Conservation (phyloP, 2,888 invertebrate species). For the Automeris io region DNA sequence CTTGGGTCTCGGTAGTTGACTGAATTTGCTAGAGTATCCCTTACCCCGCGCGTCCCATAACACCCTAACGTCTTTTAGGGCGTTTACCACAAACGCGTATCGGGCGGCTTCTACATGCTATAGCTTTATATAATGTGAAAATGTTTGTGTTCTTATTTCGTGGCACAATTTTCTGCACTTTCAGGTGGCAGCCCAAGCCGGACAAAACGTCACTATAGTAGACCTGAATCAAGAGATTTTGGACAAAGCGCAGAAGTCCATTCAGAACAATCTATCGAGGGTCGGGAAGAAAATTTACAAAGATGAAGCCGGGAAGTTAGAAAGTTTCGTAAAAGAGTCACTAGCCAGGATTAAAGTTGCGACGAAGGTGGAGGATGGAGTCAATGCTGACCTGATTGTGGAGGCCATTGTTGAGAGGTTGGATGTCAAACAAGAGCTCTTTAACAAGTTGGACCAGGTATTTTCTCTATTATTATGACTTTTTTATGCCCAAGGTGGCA, state of each 20-base stretch:
- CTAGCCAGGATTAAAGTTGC: slow-evolving; percentile 67
- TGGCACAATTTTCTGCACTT: too few species aligned
- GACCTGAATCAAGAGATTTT: slow-evolving; percentile 85
- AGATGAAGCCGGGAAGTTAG: slow-evolving; percentile 79
- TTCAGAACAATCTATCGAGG: slow-evolving; percentile 82
- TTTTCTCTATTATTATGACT: too few species aligned
- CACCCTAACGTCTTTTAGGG: too few species aligned
- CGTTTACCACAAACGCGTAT: too few species aligned
- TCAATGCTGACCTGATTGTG: slow-evolving; percentile 83
- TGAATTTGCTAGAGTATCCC: too few species aligned
- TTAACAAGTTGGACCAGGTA: slow-evolving; percentile 83
- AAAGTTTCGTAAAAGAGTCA: slow-evolving; percentile 81
- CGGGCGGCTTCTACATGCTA: too few species aligned
- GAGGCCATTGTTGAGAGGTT: slow-evolving; percentile 94
- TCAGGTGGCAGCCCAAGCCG: slow-evolving; percentile 90
- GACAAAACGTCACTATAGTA: slow-evolving; percentile 88
- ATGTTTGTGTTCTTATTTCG: too few species aligned
- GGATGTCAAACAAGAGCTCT: slow-evolving; percentile 85
- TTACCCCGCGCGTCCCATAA: too few species aligned
- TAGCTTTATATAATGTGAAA: too few species aligned
- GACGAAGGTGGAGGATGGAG: slow-evolving; percentile 79
- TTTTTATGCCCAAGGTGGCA: too few species aligned
- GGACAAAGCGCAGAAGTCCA: slow-evolving; percentile 83
- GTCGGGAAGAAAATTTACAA: slow-evolving; percentile 88
- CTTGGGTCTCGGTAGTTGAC: too few species aligned